phyloP scores from a whole-genome alignment of 2,797 vertebrate species.

The Pseudotriccus pelzelni region DNA sequence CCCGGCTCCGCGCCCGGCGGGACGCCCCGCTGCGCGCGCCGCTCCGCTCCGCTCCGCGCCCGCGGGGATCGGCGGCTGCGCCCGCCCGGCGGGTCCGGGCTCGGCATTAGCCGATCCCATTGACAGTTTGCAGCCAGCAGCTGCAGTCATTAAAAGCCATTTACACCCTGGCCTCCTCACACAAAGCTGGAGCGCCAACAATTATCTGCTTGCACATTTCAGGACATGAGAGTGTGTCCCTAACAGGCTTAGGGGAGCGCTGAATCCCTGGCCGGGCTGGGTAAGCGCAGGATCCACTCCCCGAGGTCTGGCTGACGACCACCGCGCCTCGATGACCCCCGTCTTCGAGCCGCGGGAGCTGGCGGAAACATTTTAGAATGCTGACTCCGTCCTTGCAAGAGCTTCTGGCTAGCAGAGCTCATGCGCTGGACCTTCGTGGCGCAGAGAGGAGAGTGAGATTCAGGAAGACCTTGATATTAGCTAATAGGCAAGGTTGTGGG shows the following conservation, averaged over 20 bases:
- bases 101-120: conserved; percentile 66
- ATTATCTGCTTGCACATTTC: conserved; percentile 74
- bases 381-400: background rate
- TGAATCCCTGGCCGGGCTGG: background rate
- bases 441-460: background rate
- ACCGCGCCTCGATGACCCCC: background rate
- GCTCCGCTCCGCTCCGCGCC: background rate
- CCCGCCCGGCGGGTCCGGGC: conserved; percentile 46
- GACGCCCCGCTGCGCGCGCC: background rate
- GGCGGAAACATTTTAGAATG: background rate
- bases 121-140: conserved; percentile 73
- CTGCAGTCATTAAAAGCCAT: conserved; percentile 78
- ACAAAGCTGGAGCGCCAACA: conserved; percentile 73
- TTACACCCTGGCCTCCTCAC: conserved; percentile 74
- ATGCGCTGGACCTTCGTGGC: background rate
- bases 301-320: background rate
- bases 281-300: background rate
- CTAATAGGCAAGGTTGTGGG: background rate
- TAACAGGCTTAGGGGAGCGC: conserved; percentile 67
- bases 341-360: background rate
- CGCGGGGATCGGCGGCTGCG: background rate
- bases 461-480: background rate
- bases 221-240: conserved; percentile 69
- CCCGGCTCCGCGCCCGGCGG: background rate
- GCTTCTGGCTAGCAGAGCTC: background rate